Evolutionary conservation across 2,113 vertebrate genomes (phyloP).

Genomic region (Cyanocitta stelleri): DNA sequence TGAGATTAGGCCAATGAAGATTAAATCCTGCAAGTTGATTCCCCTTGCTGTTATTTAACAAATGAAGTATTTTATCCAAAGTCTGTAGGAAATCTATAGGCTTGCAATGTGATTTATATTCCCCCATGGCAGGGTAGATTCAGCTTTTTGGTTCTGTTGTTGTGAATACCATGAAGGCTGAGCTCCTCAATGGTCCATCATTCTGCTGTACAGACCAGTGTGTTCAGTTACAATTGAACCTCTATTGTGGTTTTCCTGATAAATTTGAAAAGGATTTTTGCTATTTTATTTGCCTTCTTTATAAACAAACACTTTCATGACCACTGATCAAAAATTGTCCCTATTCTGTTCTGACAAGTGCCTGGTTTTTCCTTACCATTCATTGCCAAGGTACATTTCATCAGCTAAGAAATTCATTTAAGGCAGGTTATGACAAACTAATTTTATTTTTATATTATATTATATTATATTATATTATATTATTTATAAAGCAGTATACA

Average conservation of each 20-base stretch:
- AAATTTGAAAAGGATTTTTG: not conserved
- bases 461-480: not conserved
- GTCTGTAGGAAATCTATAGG: not conserved
- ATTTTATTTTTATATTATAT: not conserved
- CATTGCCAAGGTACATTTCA: not conserved
- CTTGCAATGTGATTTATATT: not conserved
- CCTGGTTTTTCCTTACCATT: not conserved
- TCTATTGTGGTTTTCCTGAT: not conserved
- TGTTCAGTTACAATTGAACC: not conserved
- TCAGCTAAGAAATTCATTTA: not conserved
- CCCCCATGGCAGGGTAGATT: not conserved
- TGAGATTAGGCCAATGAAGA: not conserved
- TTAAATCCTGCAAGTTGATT: not conserved
- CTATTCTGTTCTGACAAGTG: not conserved
- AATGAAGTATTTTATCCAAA: not conserved
- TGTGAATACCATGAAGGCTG: not conserved
- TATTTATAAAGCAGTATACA: not conserved
- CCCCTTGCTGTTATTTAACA: not conserved
- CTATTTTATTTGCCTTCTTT: not conserved
- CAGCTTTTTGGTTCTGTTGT: not conserved
- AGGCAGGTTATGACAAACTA: not conserved
- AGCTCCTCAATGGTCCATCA: rapidly evolving
- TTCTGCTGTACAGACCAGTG: not conserved
- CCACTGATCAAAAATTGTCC: not conserved
- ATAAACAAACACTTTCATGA: not conserved